A percentile compares a stretch with the other conserved stretches of the same genome.
These are phyloP conservation scores for Podocnemis expansa DNA, from an alignment of 2,113 vertebrate species.

Conservation along the genomic window DNA sequence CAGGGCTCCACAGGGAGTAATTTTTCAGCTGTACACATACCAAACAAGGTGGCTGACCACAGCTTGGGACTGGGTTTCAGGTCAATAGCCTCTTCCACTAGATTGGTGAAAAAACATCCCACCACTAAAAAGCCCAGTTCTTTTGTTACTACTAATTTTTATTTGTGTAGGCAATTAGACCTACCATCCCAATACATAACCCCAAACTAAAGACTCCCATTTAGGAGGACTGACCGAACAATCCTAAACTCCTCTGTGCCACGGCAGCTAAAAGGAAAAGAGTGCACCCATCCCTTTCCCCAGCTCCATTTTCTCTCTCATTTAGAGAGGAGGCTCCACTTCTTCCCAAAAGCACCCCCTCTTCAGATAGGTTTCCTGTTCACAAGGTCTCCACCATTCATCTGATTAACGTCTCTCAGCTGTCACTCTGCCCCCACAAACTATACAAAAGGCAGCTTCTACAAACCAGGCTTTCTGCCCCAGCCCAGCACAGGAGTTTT, in stretches of 20 bases:
- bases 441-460: not conserved
- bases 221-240: not conserved
- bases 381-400: not conserved
- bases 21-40: not conserved
- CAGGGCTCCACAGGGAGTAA: not conserved
- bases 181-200: not conserved
- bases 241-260: not conserved
- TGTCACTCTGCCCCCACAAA: not conserved
- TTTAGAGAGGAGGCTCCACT: rapidly evolving
- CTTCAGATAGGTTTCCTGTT: not conserved
- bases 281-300: not conserved
- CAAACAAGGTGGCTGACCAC: not conserved
- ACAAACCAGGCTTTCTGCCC: not conserved
- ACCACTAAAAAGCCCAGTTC: not conserved
- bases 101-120: not conserved
- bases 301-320: not conserved
- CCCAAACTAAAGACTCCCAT: not conserved
- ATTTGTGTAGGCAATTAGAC: not conserved
- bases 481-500: not conserved
- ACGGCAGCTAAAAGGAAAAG: not conserved
- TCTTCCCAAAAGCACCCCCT: not conserved
- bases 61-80: not conserved
- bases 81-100: too few species aligned
- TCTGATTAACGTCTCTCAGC: not conserved
- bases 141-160: not conserved